These are phyloP conservation scores for Cephalopterus ornatus DNA, from an alignment of 2,113 vertebrate species.

Conservation along the genomic window DNA sequence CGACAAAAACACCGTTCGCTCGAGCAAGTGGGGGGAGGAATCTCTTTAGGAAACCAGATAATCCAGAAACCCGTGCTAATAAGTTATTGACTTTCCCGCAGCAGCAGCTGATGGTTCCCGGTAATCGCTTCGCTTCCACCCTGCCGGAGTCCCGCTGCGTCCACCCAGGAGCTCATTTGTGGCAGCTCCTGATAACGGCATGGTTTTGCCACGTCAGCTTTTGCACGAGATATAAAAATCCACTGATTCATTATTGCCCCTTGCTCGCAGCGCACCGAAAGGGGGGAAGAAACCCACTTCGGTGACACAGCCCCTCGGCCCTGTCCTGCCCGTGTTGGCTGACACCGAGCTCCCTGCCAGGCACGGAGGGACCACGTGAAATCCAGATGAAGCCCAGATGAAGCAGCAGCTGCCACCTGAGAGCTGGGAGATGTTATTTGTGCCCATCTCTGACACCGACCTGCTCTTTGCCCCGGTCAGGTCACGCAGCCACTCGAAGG, in stretches of 20 bases:
- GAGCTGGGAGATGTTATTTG: background rate
- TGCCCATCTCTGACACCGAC: background rate
- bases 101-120: background rate
- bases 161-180: constrained; percentile 30
- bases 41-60: constrained; percentile 24
- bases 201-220: constrained; percentile 48
- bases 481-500: background rate
- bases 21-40: background rate
- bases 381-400: background rate
- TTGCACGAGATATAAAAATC: constrained; percentile 2
- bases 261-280: background rate
- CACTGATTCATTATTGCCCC: background rate
- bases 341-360: background rate
- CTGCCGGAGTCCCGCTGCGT: constrained; percentile 20
- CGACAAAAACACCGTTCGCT: background rate
- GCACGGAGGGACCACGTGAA: background rate
- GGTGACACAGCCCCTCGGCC: background rate
- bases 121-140: constrained; percentile 31
- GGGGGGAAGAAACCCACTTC: background rate
- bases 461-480: background rate
- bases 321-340: rapidly evolving
- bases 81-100: constrained; percentile 47
- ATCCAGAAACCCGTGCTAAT: constrained; percentile 32
- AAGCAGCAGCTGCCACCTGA: background rate
- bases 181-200: background rate